Evolutionary conservation across 2,797 vertebrate species (phyloP).

Genomic region (Takifugu rubripes): DNA sequence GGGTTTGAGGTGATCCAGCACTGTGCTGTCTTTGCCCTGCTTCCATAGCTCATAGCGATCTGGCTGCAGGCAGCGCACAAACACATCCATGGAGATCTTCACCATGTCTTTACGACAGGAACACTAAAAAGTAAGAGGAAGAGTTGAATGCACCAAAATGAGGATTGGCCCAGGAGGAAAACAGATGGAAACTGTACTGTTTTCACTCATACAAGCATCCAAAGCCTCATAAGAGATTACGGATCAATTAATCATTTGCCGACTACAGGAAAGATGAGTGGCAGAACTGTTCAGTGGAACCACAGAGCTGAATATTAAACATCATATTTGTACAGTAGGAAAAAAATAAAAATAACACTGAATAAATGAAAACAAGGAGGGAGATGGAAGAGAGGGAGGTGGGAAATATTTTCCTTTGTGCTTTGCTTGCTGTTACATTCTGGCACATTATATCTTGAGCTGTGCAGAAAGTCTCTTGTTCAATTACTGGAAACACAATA

Average conservation of each 20-base stretch:
- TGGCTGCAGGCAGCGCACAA: slow-evolving; percentile 92
- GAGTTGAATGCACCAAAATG: background rate
- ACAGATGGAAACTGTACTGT: background rate
- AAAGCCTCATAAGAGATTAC: slow-evolving; percentile 11
- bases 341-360: slow-evolving; percentile 21
- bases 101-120: slow-evolving; percentile 97
- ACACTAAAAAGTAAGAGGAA: slow-evolving; percentile 55
- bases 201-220: slow-evolving; percentile 1
- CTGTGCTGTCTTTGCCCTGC: slow-evolving; percentile 85
- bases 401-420: slow-evolving; percentile 46
- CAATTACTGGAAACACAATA: slow-evolving; percentile 77
- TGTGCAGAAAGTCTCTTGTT: slow-evolving; percentile 69
- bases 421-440: slow-evolving; percentile 62
- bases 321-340: slow-evolving; percentile 12
- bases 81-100: slow-evolving; percentile 99
- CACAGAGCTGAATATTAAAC: slow-evolving; percentile 8
- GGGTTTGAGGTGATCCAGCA: slow-evolving; percentile 90
- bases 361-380: slow-evolving; percentile 3
- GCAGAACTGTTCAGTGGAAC: slow-evolving; percentile 20
- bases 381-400: slow-evolving; percentile 38
- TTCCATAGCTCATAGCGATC: slow-evolving; percentile 95
- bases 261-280: slow-evolving; percentile 4
- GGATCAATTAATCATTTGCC: slow-evolving; percentile 25
- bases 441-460: slow-evolving; percentile 63
- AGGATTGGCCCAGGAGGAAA: background rate